Percentiles rank a stretch among this genome's conserved stretches.
Evolutionary conservation across 1,140 invertebrate genomes (phyloP).

Genomic region (Pseudomyrmex flavicornis): DNA sequence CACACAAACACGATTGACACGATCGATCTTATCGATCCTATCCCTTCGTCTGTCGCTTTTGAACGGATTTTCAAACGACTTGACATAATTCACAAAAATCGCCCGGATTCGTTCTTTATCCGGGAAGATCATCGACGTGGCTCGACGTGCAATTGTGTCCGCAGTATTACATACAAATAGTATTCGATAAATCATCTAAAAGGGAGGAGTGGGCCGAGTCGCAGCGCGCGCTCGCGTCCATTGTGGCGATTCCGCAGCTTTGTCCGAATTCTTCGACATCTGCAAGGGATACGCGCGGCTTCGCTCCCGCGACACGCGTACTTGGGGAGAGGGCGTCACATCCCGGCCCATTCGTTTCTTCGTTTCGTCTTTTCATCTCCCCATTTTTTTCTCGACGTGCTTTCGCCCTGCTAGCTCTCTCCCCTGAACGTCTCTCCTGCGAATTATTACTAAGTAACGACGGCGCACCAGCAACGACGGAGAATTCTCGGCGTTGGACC

Average conservation of each 20-base stretch:
- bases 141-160: constrained; percentile 48
- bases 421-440: constrained; percentile 28
- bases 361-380: background rate
- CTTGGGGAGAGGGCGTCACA: background rate
- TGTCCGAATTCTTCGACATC: constrained; percentile 64
- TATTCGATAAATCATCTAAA: constrained; percentile 68
- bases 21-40: constrained; percentile 45
- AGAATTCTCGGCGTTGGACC: constrained; percentile 28
- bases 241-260: constrained; percentile 66
- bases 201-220: constrained; percentile 50
- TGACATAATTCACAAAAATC: constrained; percentile 57
- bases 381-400: background rate
- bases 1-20: background rate
- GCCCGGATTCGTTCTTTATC: constrained; percentile 28
- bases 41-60: constrained; percentile 17
- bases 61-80: constrained; percentile 1
- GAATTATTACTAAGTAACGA: constrained; percentile 74
- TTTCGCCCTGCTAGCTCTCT: background rate
- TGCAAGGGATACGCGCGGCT: constrained; percentile 13
- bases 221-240: constrained; percentile 39
- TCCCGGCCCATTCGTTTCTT: background rate
- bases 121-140: constrained; percentile 18
- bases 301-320: background rate
- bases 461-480: constrained; percentile 18
- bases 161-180: constrained; percentile 68